Conservation (phyloP, 2,888 invertebrate genomes). For the Gerris lacustris region DNA sequence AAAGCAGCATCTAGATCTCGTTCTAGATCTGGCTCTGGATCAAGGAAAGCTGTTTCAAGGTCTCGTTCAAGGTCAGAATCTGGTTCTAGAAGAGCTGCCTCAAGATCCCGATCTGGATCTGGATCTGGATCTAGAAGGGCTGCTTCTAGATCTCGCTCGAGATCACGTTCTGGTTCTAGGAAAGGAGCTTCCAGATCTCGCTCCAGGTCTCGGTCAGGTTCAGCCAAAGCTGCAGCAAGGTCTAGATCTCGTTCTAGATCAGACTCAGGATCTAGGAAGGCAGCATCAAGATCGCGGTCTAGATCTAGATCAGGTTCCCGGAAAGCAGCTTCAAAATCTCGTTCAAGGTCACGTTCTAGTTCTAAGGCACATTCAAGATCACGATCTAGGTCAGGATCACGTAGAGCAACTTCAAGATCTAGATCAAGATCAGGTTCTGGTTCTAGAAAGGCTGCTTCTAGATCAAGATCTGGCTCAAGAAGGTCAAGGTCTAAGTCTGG, state of each 20-base stretch:
- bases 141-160: conserved; percentile 31
- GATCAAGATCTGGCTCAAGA: conserved; percentile 33
- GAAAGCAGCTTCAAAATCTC: conserved; percentile 35
- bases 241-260: conserved; percentile 32
- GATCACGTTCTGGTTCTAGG: conserved; percentile 31
- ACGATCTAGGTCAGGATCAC: conserved; percentile 32
- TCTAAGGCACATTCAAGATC: conserved; percentile 29
- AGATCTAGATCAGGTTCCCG: conserved; percentile 33
- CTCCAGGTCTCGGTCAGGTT: conserved; percentile 22
- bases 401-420: conserved; percentile 29
- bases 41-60: conserved; percentile 27
- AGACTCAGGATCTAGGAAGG: conserved; percentile 26
- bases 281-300: conserved; percentile 35
- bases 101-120: conserved; percentile 26
- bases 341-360: conserved; percentile 29
- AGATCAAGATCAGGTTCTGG: conserved; percentile 21
- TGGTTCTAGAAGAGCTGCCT: conserved; percentile 23
- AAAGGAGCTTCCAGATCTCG: conserved; percentile 28
- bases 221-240: conserved; percentile 15
- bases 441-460: conserved; percentile 23
- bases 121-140: conserved; percentile 30
- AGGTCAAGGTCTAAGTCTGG: conserved; percentile 29
- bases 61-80: conserved; percentile 23
- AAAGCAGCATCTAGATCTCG: conserved; percentile 30
- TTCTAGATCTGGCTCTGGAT: conserved; percentile 28